Evolutionary conservation across 2,113 vertebrate genomes (phyloP).

Genomic region (Stegostoma tigrinum): DNA sequence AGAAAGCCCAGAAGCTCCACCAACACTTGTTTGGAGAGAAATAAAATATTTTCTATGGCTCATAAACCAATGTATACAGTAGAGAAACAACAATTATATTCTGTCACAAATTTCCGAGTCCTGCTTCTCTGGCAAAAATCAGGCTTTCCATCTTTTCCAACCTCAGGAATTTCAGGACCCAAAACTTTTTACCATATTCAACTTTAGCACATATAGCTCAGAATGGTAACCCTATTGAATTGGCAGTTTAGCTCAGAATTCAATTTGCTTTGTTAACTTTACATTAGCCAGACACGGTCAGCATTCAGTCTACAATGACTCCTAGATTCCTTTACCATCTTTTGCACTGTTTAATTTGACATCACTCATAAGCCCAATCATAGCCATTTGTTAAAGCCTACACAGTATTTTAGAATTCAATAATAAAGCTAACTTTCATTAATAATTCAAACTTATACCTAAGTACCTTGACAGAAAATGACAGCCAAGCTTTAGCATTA

Average conservation of each 20-base stretch:
- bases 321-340: not conserved
- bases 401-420: not conserved
- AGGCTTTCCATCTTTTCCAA: not conserved
- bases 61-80: not conserved
- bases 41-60: not conserved
- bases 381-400: not conserved
- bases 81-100: not conserved
- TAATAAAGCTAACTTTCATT: not conserved
- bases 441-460: not conserved
- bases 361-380: not conserved
- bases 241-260: not conserved
- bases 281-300: not conserved
- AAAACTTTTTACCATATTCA: not conserved
- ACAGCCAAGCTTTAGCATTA: constrained; percentile 59
- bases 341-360: not conserved
- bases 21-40: not conserved
- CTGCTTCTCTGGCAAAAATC: not conserved
- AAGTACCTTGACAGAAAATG: constrained; percentile 68
- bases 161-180: not conserved
- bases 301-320: not conserved
- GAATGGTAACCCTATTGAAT: not conserved
- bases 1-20: not conserved
- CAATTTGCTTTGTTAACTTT: not conserved
- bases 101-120: not conserved
- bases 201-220: not conserved